Percentiles rank a stretch among this genome's conserved stretches.
Conservation (phyloP, 2,888 invertebrate genomes). For the Caenorhabditis zanzibari region DNA sequence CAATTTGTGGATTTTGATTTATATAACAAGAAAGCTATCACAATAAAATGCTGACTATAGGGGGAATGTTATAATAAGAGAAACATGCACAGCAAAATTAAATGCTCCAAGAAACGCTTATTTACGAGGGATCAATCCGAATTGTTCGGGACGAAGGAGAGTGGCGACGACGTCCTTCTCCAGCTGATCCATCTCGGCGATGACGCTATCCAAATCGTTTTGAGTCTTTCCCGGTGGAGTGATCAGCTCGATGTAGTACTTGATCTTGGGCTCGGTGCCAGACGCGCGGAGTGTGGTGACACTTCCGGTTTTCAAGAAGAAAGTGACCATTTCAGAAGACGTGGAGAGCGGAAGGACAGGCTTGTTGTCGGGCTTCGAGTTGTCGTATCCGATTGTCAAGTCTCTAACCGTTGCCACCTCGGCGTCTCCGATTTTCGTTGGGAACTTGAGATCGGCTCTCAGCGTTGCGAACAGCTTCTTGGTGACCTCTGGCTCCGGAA, state of each 20-base stretch:
- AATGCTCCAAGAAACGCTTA: conserved; percentile 24
- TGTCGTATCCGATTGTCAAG: conserved; percentile 92
- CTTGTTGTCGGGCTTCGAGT: conserved; percentile 87
- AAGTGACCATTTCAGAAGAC: conserved; percentile 93
- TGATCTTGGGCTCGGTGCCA: conserved; percentile 99
- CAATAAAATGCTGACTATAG: conserved; percentile 3
- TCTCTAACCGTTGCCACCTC: conserved; percentile 90
- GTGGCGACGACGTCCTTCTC: conserved; percentile 80
- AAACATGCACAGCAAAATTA: not conserved
- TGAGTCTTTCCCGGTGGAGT: conserved; percentile 81
- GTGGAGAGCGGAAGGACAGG: conserved; percentile 86
- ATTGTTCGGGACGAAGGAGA: conserved; percentile 78
- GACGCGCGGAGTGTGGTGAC: conserved; percentile 94
- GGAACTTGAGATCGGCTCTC: conserved; percentile 84
- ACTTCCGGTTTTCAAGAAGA: conserved; percentile 91
- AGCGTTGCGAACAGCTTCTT: conserved; percentile 78
- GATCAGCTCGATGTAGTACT: conserved; percentile 94
- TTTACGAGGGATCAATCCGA: conserved; percentile 78
- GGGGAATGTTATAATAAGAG: not conserved
- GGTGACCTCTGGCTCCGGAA: conserved; percentile 78
- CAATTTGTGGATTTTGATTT: conserved; percentile 1
- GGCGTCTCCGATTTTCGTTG: conserved; percentile 84
- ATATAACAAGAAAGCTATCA: not conserved
- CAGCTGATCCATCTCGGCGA: conserved; percentile 76
- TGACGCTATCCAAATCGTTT: conserved; percentile 76